phyloP scores from a whole-genome alignment of 2,113 vertebrate species.

The Neotragus pygmaeus region DNA sequence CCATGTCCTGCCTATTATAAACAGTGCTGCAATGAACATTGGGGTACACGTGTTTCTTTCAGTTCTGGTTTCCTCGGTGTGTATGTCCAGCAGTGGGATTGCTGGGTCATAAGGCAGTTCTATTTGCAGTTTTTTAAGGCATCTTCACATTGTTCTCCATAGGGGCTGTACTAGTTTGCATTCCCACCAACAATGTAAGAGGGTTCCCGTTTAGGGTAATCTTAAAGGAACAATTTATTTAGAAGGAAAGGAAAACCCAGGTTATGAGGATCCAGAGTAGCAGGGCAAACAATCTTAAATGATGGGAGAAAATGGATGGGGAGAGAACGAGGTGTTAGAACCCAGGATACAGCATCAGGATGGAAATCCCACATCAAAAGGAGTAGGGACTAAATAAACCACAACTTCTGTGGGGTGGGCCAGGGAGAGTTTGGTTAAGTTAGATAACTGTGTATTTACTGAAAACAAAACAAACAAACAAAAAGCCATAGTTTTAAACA shows the following conservation, averaged over 20 bases:
- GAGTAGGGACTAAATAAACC: accelerated
- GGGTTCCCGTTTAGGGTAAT: accelerated
- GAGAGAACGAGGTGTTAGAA: background rate
- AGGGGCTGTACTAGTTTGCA: too few relatives aligned
- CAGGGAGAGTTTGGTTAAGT: background rate
- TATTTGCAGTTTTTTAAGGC: too few relatives aligned
- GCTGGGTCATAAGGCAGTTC: too few relatives aligned
- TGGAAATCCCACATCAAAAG: too few relatives aligned
- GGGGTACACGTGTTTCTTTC: too few relatives aligned
- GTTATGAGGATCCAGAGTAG: background rate
- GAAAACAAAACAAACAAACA: background rate
- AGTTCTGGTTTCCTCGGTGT: too few relatives aligned
- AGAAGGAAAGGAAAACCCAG: background rate
- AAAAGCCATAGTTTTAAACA: background rate
- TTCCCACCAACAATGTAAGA: too few relatives aligned
- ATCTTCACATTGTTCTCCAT: too few relatives aligned
- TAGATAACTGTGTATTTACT: background rate
- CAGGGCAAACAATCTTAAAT: background rate
- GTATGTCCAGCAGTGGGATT: too few relatives aligned
- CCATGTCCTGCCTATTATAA: too few relatives aligned
- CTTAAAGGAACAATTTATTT: background rate
- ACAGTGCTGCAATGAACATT: too few relatives aligned
- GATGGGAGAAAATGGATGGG: background rate
- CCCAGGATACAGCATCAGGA: too few relatives aligned
- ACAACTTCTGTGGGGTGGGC: accelerated